A percentile compares a stretch with the other conserved stretches of the same genome.
Evolutionary conservation across 2,888 invertebrate genomes (phyloP).

Genomic region (Agrochola litura): DNA sequence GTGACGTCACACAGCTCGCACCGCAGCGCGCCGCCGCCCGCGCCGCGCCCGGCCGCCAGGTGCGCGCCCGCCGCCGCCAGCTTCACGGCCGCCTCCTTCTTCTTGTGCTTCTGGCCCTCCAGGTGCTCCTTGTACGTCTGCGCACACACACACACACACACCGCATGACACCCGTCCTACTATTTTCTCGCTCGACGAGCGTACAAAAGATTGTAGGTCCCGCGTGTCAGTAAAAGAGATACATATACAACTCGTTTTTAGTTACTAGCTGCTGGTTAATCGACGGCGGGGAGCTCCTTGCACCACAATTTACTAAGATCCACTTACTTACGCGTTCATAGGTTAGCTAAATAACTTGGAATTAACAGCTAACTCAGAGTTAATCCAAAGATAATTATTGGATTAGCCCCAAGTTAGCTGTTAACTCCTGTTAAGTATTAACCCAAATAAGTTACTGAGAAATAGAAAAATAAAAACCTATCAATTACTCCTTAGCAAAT

Average conservation of each 20-base stretch:
- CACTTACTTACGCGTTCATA: too few species aligned
- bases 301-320: too few species aligned
- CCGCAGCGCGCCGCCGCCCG: conserved; percentile 91
- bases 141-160: too few species aligned
- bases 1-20: conserved; percentile 99
- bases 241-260: neutral
- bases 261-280: neutral
- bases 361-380: too few species aligned
- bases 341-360: too few species aligned
- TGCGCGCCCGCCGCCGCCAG: conserved; percentile 91
- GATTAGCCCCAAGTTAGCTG: too few species aligned
- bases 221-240: too few species aligned
- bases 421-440: neutral
- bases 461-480: neutral
- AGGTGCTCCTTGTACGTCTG: conserved; percentile 95
- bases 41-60: conserved; percentile 73
- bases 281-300: too few species aligned
- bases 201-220: neutral
- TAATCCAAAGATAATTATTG: too few species aligned
- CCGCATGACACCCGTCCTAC: too few species aligned
- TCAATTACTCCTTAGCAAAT: neutral
- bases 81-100: conserved; percentile 96
- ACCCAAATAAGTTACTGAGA: neutral
- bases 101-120: conserved; percentile 99
- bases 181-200: too few species aligned